Evolutionary conservation across 2,113 vertebrate species (phyloP).

Genomic region (Coturnix japonica): DNA sequence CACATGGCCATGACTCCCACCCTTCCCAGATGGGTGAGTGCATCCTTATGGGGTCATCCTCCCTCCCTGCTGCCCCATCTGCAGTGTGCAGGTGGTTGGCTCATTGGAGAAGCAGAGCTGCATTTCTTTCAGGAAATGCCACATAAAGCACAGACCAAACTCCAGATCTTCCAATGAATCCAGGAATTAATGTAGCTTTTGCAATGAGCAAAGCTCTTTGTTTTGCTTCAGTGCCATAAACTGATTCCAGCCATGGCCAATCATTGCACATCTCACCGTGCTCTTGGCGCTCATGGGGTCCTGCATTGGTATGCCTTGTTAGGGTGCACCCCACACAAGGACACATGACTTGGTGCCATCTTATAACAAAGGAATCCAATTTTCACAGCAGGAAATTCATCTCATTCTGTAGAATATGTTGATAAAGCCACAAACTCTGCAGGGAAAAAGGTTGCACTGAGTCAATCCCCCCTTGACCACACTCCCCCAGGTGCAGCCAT

Average conservation of each 20-base stretch:
- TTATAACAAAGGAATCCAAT: neutral
- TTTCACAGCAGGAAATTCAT: conserved; percentile 1
- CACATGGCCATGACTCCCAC: neutral
- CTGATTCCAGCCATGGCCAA: neutral
- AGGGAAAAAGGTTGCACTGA: neutral
- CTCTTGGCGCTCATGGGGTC: neutral
- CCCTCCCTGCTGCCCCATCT: neutral
- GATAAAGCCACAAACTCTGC: neutral
- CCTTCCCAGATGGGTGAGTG: neutral
- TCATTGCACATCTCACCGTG: neutral
- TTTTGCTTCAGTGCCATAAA: neutral
- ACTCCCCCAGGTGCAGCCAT: neutral
- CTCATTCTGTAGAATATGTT: neutral
- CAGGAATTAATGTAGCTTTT: neutral
- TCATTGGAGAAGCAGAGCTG: neutral
- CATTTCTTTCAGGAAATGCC: neutral
- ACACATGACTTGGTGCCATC: neutral
- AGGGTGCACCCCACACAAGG: neutral
- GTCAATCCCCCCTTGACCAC: neutral
- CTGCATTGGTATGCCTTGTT: accelerated
- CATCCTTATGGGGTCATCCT: neutral
- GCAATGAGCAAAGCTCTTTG: neutral
- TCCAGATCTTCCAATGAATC: neutral
- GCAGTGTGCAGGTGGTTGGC: neutral
- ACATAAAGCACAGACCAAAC: accelerated